Evolutionary conservation across 1,140 invertebrate species (phyloP).

Genomic region (Nasonia vitripennis): DNA sequence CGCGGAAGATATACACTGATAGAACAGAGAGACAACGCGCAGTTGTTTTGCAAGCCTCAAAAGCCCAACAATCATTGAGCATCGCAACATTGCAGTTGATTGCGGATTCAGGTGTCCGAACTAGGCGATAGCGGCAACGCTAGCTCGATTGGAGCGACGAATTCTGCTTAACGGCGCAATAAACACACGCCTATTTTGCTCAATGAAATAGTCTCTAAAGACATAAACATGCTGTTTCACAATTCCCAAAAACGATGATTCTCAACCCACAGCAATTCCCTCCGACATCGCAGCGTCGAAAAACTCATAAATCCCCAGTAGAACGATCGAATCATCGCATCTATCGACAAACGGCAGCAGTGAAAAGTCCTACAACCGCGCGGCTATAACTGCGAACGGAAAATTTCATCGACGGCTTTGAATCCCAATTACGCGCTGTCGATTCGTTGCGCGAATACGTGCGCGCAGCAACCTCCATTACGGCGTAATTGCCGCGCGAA

Average conservation of each 20-base stretch:
- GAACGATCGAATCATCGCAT: no score
- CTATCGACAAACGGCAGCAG: background rate
- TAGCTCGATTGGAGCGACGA: background rate
- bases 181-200: background rate
- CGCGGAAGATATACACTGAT: no score
- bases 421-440: slow-evolving; percentile 16
- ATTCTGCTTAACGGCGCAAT: background rate
- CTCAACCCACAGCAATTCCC: no score
- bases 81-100: background rate
- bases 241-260: no score
- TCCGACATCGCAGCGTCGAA: no score
- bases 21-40: background rate
- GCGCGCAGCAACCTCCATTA: background rate
- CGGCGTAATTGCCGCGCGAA: background rate
- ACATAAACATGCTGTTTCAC: no score
- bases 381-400: background rate
- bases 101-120: background rate
- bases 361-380: background rate
- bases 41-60: background rate
- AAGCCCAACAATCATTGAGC: background rate
- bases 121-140: background rate
- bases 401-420: background rate
- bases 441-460: background rate
- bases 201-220: background rate
- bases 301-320: no score